Evolutionary conservation across 37 sponge, comb jelly and placozoan genomes (phyloP).

Genomic region (Beroe forskalii): DNA sequence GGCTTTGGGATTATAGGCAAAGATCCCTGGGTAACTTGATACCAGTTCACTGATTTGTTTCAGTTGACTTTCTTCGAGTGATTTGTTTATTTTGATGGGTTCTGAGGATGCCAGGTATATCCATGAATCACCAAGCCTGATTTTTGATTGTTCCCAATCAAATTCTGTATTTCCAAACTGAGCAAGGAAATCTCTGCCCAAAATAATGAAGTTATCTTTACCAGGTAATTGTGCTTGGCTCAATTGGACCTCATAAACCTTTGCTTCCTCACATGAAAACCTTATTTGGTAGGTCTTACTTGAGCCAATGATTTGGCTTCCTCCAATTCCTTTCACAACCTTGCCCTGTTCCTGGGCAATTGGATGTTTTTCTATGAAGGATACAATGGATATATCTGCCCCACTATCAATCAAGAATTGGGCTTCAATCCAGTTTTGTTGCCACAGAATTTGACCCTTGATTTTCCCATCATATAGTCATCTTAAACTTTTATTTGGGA

Average conservation of each 20-base stretch:
- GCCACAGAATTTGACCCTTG: too few relatives aligned
- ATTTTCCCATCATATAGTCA: too few relatives aligned
- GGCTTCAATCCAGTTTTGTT: too few relatives aligned
- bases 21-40: neutral
- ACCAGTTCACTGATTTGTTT: neutral
- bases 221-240: neutral
- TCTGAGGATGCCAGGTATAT: neutral
- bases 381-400: too few relatives aligned
- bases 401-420: too few relatives aligned
- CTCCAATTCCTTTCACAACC: neutral
- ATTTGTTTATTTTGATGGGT: neutral
- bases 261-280: neutral
- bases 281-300: neutral
- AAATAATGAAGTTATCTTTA: neutral
- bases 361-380: too few relatives aligned
- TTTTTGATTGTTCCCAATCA: neutral
- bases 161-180: neutral
- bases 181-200: neutral
- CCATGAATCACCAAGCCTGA: neutral
- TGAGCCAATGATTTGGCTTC: neutral
- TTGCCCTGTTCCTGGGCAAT: too few relatives aligned
- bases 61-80: neutral
- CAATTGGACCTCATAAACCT: neutral
- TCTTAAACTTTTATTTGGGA: too few relatives aligned
- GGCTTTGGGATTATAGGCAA: neutral